phyloP scores from a whole-genome alignment of 2,113 vertebrate species.

The Pitta sordida region DNA sequence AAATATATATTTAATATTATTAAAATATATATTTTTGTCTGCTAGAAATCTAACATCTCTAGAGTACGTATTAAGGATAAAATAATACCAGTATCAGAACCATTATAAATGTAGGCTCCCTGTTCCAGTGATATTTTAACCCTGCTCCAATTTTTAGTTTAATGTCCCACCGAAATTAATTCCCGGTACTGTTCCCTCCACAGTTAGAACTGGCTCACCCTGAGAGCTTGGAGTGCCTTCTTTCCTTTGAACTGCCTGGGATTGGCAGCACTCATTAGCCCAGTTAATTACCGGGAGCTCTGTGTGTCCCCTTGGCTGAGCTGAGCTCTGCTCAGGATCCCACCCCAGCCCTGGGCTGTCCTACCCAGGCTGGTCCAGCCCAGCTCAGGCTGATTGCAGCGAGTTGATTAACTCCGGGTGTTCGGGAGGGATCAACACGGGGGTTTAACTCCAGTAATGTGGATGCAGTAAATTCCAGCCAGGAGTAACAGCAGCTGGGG shows the following conservation, averaged over 20 bases:
- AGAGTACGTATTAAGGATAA: neutral
- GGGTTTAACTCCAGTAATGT: neutral
- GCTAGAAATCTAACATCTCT: neutral
- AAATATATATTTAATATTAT: no score
- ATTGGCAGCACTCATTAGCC: neutral
- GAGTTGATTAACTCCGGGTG: neutral
- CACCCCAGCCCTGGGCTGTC: neutral
- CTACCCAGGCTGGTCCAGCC: no score
- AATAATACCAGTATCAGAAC: neutral
- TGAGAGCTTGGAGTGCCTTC: neutral
- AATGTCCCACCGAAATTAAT: neutral
- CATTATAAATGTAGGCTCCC: neutral
- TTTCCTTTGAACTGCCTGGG: neutral
- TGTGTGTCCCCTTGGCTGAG: neutral
- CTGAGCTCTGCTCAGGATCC: neutral
- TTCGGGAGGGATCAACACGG: neutral
- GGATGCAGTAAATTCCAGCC: neutral
- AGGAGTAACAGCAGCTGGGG: neutral
- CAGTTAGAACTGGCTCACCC: neutral
- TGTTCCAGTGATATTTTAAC: neutral
- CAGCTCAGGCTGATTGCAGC: neutral
- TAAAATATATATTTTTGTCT: neutral
- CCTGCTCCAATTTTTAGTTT: neutral
- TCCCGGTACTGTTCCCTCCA: neutral
- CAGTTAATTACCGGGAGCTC: neutral